These are phyloP conservation scores for Sarcophaga variegata DNA, from an alignment of 2,888 invertebrate species.

Conservation along the genomic window DNA sequence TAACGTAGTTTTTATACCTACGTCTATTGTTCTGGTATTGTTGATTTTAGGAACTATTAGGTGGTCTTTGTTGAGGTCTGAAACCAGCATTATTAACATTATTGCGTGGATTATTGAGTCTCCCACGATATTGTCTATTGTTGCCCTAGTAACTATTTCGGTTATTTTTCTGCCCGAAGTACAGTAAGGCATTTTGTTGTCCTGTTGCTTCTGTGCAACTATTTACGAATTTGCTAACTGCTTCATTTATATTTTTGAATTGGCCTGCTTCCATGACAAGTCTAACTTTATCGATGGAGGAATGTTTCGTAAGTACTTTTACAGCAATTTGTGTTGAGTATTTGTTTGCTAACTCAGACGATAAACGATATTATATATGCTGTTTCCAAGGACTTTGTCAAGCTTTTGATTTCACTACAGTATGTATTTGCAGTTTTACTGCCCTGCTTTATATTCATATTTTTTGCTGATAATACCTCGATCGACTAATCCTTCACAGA, in stretches of 20 bases:
- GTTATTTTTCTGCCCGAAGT: conserved; percentile 3
- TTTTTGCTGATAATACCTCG: conserved; percentile 17
- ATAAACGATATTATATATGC: conserved; percentile 2
- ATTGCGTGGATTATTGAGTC: neutral
- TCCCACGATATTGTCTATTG: neutral
- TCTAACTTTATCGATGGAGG: too few relatives aligned
- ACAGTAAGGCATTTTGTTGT: conserved; percentile 46
- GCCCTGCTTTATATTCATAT: conserved; percentile 1
- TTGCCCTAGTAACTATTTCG: neutral
- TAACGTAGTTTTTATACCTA: neutral
- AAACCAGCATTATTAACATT: neutral
- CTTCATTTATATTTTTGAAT: conserved; percentile 79
- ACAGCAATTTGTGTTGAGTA: too few relatives aligned
- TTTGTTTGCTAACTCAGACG: neutral
- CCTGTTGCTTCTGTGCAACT: conserved; percentile 55
- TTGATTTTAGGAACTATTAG: too few relatives aligned
- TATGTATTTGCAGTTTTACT: conserved; percentile 1
- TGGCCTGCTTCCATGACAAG: conserved; percentile 74
- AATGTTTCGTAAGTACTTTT: too few relatives aligned
- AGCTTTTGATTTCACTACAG: neutral
- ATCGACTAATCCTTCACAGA: neutral
- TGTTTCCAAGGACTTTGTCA: conserved; percentile 12
- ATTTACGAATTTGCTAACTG: conserved; percentile 49
- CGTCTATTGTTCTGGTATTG: neutral
- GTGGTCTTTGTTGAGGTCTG: neutral